Evolutionary conservation across 1,140 invertebrate genomes (phyloP), one percentile per base, ranked within the genome.

Genomic region (Charaxes varanes): DNA sequence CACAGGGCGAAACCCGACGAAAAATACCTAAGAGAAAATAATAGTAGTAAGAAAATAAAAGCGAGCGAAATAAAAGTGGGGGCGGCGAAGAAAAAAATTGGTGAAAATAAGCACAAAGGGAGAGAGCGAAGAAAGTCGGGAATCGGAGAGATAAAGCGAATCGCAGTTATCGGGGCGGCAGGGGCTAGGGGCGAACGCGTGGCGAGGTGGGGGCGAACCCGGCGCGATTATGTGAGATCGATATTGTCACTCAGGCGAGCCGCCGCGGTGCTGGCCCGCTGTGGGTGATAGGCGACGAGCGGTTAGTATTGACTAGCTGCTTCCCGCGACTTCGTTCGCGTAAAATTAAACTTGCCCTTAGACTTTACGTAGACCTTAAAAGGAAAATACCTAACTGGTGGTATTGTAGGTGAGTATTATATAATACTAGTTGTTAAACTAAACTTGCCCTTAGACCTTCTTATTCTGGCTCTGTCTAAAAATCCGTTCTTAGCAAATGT

Each of bases 41-140:
- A 76, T 78, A 80, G 54, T 76, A 80, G 58, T 71, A 69, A 57
- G 70, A 67, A 73, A 76, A 79, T 71, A 72, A 67, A 53, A 63
- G 66, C 59, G 67, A 61, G 62, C 48, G 64, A 67, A 71, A 73
- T 66, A 70, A 76, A 71, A 69, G 64, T 59, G 55, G 62, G 64
- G 65, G 63, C 56, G 59, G 58, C 46, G 59, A 64, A 67, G 51
- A 26, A 73, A 76, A 79, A 81, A 83, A 84, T 73, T 72, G 69
- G 62, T 70, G 71, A 80, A 84, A 79, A 80, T 78, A 85, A 68
- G 73, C 57, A 80, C 74, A 82, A 83, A 83, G 79, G 67, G 76
- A 17, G n/a, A n/a, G 72, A 66, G 50, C 59, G 66, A 71, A 68
- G 77, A 73, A 70, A 76, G 67, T 66, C 63, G 62, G 67, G 48